Percentiles rank a stretch among this genome's conserved stretches.
phyloP scores from a whole-genome alignment of 2,797 vertebrate genomes.

The Simalia tracyae region DNA sequence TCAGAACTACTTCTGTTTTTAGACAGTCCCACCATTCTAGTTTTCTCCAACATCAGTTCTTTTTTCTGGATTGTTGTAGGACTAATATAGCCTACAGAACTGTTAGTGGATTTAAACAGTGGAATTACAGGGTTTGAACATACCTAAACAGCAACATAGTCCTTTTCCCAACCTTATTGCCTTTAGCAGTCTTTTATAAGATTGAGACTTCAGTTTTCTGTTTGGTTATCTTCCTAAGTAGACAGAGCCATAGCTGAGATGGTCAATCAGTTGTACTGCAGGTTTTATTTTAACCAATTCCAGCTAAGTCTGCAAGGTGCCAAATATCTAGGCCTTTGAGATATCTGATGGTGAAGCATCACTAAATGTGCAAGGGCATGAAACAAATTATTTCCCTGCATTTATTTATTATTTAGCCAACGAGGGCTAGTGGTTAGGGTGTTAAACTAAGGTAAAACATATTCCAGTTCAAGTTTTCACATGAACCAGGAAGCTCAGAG shows the following conservation, averaged over 20 bases:
- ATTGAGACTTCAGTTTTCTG: too few relatives aligned
- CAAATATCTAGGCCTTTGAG: background rate
- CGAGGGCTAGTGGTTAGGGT: background rate
- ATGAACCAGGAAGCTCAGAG: too few relatives aligned
- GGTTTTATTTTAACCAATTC: background rate
- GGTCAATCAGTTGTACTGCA: background rate
- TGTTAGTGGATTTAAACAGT: too few relatives aligned
- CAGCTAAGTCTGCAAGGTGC: background rate
- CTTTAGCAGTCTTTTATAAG: too few relatives aligned
- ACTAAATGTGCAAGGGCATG: background rate
- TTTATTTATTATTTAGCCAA: background rate
- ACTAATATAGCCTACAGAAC: too few relatives aligned
- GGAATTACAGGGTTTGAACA: too few relatives aligned
- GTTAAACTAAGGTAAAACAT: background rate
- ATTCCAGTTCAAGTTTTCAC: too few relatives aligned
- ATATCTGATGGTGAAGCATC: background rate
- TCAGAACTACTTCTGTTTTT: background rate
- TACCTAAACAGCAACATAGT: too few relatives aligned
- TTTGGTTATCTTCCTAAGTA: too few relatives aligned
- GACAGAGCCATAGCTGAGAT: too few relatives aligned
- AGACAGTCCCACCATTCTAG: background rate
- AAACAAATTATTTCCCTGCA: background rate
- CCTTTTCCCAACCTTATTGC: too few relatives aligned
- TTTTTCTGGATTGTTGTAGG: too few relatives aligned
- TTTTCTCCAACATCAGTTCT: background rate